Evolutionary conservation across 1,140 invertebrate species (phyloP).

Genomic region (Triops cancriformis): DNA sequence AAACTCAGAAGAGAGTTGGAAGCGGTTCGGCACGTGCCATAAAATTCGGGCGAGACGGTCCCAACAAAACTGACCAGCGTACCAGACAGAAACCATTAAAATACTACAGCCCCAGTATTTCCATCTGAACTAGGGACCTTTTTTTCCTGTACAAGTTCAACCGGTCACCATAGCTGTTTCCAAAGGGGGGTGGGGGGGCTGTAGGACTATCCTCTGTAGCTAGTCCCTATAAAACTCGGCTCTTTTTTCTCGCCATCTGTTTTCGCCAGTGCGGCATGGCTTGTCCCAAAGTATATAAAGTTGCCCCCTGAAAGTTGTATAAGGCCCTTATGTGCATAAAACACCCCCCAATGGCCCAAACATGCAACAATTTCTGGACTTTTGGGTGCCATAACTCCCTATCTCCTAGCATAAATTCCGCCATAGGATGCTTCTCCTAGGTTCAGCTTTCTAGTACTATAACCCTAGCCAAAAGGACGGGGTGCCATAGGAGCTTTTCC

Average conservation of each 20-base stretch:
- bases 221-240: neutral
- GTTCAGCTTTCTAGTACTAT: neutral
- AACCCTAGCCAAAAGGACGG: neutral
- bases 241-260: neutral
- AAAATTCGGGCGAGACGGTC: neutral
- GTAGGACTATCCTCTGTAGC: neutral
- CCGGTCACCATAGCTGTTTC: neutral
- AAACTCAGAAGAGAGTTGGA: neutral
- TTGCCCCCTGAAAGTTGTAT: neutral
- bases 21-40: conserved; percentile 2
- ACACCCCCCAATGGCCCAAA: neutral
- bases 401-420: neutral
- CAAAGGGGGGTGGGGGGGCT: neutral
- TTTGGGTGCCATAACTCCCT: neutral
- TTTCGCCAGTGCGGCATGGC: neutral
- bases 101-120: neutral
- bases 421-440: neutral
- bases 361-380: neutral
- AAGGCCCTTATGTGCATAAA: neutral
- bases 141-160: neutral
- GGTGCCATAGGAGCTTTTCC: neutral
- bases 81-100: conserved; percentile 8
- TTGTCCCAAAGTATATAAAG: neutral
- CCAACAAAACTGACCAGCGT: neutral
- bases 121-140: neutral